These are phyloP conservation scores for Gastrophysa polygoni DNA, from an alignment of 2,888 invertebrate genomes.

Conservation along the genomic window DNA sequence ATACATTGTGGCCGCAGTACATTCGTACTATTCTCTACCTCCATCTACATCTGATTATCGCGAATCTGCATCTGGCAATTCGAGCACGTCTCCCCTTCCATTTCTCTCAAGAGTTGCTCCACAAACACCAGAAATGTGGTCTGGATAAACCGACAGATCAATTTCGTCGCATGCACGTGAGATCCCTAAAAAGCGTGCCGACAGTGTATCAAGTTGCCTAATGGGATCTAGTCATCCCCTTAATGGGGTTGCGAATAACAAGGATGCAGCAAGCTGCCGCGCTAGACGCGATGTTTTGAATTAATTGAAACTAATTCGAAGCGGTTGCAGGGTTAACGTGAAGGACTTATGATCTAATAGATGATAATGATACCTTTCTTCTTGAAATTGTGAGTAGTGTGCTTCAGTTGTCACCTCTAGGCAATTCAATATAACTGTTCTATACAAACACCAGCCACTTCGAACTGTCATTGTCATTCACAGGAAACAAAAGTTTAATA, in stretches of 20 bases:
- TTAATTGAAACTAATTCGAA: conserved; percentile 11
- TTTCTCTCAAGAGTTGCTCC: background rate
- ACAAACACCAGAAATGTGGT: background rate
- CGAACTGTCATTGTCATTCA: too few species aligned
- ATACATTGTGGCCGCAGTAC: too few species aligned
- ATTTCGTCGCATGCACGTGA: conserved; percentile 29
- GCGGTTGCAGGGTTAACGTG: conserved; percentile 1
- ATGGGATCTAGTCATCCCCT: conserved; percentile 26
- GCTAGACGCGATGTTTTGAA: conserved; percentile 8
- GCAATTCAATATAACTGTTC: too few species aligned
- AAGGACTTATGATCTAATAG: background rate
- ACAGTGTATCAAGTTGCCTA: conserved; percentile 30
- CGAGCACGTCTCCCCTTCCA: background rate
- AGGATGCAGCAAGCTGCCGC: background rate
- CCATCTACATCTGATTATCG: too few species aligned
- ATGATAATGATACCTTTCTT: too few species aligned
- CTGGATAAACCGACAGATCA: conserved; percentile 23
- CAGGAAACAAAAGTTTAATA: too few species aligned
- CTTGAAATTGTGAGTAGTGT: too few species aligned
- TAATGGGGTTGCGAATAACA: conserved; percentile 32
- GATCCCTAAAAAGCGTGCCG: conserved; percentile 27
- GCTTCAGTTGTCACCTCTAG: too few species aligned
- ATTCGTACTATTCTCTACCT: too few species aligned
- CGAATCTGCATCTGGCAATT: background rate
- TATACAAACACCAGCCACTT: too few species aligned